Base-by-base conservation (phyloP, 2,113 vertebrate species). In the Eidolon helvum region DNA sequence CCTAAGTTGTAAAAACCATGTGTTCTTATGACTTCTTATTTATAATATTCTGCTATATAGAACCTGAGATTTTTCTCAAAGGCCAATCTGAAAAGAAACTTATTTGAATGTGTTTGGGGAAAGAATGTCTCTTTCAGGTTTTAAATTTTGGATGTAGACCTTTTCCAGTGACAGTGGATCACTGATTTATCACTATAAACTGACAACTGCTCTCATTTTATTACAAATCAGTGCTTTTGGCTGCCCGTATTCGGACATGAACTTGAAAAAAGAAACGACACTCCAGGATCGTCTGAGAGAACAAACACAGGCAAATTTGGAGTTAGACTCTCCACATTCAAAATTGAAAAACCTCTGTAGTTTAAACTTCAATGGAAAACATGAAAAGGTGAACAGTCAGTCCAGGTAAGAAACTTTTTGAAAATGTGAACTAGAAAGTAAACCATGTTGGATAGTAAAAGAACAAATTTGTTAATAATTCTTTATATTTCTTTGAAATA, bases 161-260 rank as follows among this genome's bases (percentile, higher is more conserved):
- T 74, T 18, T 65, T 87, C 30, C 80, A 24, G 0, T 66, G 84
- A 83, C 45, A 68, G 2, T 7, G 5, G 35, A 30, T 48, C 72
- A 24, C 74, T 95, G 85, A 85, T 66, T 78, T 69, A 35, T 69
- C 40, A 8, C 45, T 80, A 0, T 61, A 53, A 59, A 87, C 85
- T 78, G 55, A 96, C 2, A 14, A 12, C 65, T 61, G 48, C 21
- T 79, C 69, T 89, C 65, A 10, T 79, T 94, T 94, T 97, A 79
- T 93, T 69, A 94, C 50, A 83, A 92, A 86, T 61, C 63, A 97
- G 97, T 28, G 91, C 97, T 83, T 96, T 94, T 19, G 63, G 97
- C 72, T 97, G 94, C 57, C 97, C 63, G 0, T 95, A 94, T 91
- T 97, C 89, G 0, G 97, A 96, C 63, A 89, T 90, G 78, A 97